Percentiles rank a stretch among this genome's conserved stretches.
phyloP scores from a whole-genome alignment of 2,888 invertebrate genomes.

The Endomychus coccineus region DNA sequence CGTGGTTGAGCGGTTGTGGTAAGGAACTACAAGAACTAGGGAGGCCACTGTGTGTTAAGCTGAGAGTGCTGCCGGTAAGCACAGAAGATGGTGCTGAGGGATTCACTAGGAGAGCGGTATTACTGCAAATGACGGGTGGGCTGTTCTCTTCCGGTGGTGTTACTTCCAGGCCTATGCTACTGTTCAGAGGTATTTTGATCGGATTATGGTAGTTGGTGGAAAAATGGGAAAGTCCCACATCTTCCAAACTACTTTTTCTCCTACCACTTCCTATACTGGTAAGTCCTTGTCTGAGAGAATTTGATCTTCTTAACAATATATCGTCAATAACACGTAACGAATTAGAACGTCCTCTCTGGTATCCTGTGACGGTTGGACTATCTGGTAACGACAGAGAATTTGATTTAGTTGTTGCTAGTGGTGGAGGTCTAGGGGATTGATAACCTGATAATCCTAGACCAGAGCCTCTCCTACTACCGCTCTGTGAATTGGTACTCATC shows the following conservation, averaged over 20 bases:
- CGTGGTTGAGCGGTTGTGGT: slow-evolving; percentile 32
- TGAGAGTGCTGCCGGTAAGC: slow-evolving; percentile 39
- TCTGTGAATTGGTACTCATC: slow-evolving; percentile 48
- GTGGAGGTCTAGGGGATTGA: slow-evolving; percentile 64
- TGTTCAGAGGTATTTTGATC: slow-evolving; percentile 78
- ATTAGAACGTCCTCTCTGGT: slow-evolving; percentile 70
- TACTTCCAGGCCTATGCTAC: slow-evolving; percentile 57
- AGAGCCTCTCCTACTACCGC: slow-evolving; percentile 43
- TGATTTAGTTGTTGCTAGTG: slow-evolving; percentile 74
- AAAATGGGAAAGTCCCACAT: slow-evolving; percentile 76
- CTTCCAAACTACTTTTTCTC: slow-evolving; percentile 77
- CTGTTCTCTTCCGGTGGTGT: slow-evolving; percentile 53
- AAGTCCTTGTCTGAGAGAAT: slow-evolving; percentile 76
- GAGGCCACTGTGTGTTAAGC: slow-evolving; percentile 35
- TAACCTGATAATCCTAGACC: slow-evolving; percentile 46
- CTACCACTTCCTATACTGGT: slow-evolving; percentile 55
- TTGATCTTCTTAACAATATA: slow-evolving; percentile 72
- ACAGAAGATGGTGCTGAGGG: slow-evolving; percentile 33
- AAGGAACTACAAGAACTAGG: slow-evolving; percentile 30
- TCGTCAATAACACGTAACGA: slow-evolving; percentile 82
- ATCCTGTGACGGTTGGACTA: slow-evolving; percentile 75
- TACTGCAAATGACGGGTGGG: slow-evolving; percentile 47
- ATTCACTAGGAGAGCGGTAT: slow-evolving; percentile 49
- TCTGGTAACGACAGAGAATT: slow-evolving; percentile 85
- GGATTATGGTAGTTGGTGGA: slow-evolving; percentile 67